Conservation (phyloP, 35 echinoderm and acorn worm genomes). For the Apostichopus californicus region DNA sequence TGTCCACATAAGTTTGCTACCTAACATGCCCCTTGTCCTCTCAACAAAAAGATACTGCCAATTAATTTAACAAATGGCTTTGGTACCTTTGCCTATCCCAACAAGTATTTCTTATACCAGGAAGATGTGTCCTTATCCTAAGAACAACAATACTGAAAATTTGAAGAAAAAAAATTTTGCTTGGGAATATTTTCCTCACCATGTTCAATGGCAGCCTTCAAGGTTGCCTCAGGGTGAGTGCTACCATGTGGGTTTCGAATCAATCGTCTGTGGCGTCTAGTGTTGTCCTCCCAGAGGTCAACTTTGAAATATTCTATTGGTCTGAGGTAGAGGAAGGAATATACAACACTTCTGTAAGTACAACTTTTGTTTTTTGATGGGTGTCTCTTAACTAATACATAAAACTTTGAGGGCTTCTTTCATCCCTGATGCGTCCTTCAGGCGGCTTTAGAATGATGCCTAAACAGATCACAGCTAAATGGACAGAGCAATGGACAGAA, state of each 20-base stretch:
- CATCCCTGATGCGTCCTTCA: background rate
- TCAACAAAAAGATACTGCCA: too few species aligned
- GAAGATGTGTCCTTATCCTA: too few species aligned
- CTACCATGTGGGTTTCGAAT: constrained; percentile 86
- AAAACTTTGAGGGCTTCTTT: background rate
- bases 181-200: constrained; percentile 46
- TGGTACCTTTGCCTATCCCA: background rate
- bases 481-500: too few species aligned
- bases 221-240: constrained; percentile 86
- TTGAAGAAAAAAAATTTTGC: too few species aligned
- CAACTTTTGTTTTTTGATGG: background rate
- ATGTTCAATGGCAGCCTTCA: constrained; percentile 97
- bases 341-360: background rate
- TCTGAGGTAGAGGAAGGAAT: constrained; percentile 44
- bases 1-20: too few species aligned
- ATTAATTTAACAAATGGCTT: background rate
- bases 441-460: too few species aligned
- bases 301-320: constrained; percentile 87
- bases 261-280: constrained; percentile 75
- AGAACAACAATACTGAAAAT: too few species aligned
- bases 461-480: too few species aligned
- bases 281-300: constrained; percentile 98
- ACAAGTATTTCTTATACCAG: too few species aligned
- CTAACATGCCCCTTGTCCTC: too few species aligned
- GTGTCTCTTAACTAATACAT: background rate